phyloP scores from a whole-genome alignment of 92 coral and sea anemone genomes.

The Paramuricea clavata region DNA sequence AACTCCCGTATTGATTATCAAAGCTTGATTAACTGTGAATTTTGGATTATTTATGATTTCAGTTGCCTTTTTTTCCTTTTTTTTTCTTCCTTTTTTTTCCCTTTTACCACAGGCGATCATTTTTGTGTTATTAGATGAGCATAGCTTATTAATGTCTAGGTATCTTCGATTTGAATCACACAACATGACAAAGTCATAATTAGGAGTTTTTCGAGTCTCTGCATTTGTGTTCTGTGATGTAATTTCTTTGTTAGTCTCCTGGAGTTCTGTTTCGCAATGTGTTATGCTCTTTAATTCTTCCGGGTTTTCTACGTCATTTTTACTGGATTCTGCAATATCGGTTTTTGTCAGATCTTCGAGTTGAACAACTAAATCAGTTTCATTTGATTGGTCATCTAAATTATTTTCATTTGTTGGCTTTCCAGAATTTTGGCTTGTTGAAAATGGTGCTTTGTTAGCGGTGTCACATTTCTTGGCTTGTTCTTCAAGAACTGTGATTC shows the following conservation, averaged over 20 bases:
- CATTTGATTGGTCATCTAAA: neutral
- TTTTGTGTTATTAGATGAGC: neutral
- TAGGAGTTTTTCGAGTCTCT: neutral
- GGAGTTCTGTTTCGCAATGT: too few species aligned
- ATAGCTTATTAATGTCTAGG: neutral
- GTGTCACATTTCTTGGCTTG: neutral
- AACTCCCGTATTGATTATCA: slow-evolving; percentile 43
- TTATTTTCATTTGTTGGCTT: neutral
- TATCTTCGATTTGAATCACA: slow-evolving; percentile 51
- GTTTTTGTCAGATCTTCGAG: too few species aligned
- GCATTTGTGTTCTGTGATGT: neutral
- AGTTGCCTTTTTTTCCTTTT: too few species aligned
- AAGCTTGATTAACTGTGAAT: slow-evolving; percentile 5
- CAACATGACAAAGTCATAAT: slow-evolving; percentile 35
- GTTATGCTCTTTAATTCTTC: too few species aligned
- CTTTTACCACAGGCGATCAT: slow-evolving; percentile 41
- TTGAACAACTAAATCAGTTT: too few species aligned
- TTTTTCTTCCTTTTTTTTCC: too few species aligned
- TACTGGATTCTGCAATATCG: too few species aligned
- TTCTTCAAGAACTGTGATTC: neutral
- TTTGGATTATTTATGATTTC: slow-evolving; percentile 28
- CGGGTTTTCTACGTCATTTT: too few species aligned
- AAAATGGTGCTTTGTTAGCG: too few species aligned
- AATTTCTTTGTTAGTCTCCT: neutral
- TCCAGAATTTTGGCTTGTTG: neutral